Percentiles rank a stretch among this genome's conserved stretches.
Evolutionary conservation across 2,888 invertebrate genomes (phyloP).

Genomic region (Incurvaria masculella): DNA sequence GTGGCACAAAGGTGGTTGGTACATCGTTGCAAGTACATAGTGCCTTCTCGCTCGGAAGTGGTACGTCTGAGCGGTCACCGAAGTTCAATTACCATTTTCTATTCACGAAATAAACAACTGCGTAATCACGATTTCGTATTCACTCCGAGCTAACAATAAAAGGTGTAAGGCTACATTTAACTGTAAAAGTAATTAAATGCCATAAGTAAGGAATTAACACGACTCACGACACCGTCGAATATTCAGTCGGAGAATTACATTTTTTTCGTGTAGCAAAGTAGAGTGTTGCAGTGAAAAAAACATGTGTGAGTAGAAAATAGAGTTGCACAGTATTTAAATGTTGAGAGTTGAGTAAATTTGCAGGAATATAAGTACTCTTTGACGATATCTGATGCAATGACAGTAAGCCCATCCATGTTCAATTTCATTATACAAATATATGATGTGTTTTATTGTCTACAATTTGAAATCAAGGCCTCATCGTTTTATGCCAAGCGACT

Average conservation of each 20-base stretch:
- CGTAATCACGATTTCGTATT: slow-evolving; percentile 31
- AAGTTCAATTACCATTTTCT: neutral
- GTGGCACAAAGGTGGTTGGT: neutral
- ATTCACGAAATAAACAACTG: slow-evolving; percentile 31
- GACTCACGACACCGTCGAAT: slow-evolving; percentile 35
- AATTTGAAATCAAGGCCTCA: no score
- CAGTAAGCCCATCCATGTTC: no score
- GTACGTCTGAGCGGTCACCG: neutral
- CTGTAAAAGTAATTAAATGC: slow-evolving; percentile 47
- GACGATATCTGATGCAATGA: no score
- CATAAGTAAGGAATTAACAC: slow-evolving; percentile 40
- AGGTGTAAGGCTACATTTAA: slow-evolving; percentile 38
- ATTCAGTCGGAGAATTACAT: neutral
- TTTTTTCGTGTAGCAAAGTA: neutral
- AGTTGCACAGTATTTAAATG: no score
- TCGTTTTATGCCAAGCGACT: no score
- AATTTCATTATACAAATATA: no score
- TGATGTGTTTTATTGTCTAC: no score
- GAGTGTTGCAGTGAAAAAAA: neutral
- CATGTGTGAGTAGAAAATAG: no score
- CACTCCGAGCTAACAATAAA: slow-evolving; percentile 27
- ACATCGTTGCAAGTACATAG: no score
- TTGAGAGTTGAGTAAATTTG: no score
- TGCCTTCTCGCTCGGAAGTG: neutral
- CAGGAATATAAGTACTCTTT: no score